A percentile compares a stretch with the other conserved stretches of the same genome.
Conservation (phyloP, 92 coral and sea anemone genomes). For the Epizoanthus rinbou region DNA sequence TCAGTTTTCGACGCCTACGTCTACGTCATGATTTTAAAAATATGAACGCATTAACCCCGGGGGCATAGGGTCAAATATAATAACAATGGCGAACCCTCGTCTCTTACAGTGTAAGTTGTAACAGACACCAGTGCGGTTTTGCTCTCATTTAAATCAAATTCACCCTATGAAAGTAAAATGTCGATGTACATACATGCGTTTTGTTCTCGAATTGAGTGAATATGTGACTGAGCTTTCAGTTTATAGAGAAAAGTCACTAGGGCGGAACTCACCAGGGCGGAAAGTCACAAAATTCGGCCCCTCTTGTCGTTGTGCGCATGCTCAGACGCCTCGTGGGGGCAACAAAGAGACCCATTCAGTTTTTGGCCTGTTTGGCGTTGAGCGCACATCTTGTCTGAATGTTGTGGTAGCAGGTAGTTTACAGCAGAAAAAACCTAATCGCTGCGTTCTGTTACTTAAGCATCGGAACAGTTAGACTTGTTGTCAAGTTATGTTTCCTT, state of each 20-base stretch:
- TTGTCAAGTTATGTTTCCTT: conserved; percentile 74
- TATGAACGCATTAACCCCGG: too few relatives aligned
- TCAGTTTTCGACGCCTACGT: neutral
- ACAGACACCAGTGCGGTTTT: too few relatives aligned
- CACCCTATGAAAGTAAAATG: too few relatives aligned
- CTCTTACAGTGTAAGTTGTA: too few relatives aligned
- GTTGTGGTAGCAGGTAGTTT: neutral
- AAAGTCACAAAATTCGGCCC: conserved; percentile 47
- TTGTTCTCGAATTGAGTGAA: neutral
- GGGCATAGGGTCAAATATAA: too few relatives aligned
- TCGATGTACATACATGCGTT: too few relatives aligned
- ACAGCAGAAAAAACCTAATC: neutral
- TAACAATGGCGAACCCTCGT: too few relatives aligned
- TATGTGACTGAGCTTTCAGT: neutral
- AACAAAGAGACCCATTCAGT: conserved; percentile 40
- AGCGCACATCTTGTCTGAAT: neutral
- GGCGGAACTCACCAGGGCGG: conserved; percentile 18
- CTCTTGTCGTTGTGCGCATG: conserved; percentile 43
- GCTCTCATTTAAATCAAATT: too few relatives aligned
- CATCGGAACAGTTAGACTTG: neutral
- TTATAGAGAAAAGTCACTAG: neutral
- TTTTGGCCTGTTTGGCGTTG: conserved; percentile 20
- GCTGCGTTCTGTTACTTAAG: conserved; percentile 21
- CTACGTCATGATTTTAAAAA: too few relatives aligned
- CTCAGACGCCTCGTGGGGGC: conserved; percentile 47